Evolutionary conservation across 2,888 invertebrate genomes (phyloP).

Genomic region (Aporophyla nigra): DNA sequence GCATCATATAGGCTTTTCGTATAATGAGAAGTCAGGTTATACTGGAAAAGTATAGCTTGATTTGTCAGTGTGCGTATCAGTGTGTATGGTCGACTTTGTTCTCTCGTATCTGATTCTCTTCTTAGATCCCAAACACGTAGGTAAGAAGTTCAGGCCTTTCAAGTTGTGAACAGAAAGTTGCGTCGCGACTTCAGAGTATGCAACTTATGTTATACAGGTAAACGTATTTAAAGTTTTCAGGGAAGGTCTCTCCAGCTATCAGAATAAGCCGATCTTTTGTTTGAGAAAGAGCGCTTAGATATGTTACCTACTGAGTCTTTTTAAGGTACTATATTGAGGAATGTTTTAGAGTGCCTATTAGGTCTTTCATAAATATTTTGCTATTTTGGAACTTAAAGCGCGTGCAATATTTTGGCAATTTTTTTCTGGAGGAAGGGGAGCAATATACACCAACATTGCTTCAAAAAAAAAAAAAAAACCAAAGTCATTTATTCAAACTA

Average conservation of each 20-base stretch:
- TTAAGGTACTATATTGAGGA: neutral
- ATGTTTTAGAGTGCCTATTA: neutral
- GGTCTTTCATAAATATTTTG: neutral
- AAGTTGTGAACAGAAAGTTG: conserved; percentile 34
- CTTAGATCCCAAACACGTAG: conserved; percentile 37
- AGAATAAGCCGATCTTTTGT: neutral
- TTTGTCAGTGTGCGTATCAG: no score
- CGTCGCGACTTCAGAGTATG: conserved; percentile 27
- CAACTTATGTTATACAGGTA: conserved; percentile 28
- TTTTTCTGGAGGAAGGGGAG: no score
- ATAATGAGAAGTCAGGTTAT: no score
- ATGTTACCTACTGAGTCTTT: neutral
- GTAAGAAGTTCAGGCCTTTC: conserved; percentile 39
- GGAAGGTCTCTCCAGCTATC: conserved; percentile 1
- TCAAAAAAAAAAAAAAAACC: no score
- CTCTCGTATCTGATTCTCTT: neutral
- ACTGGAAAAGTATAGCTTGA: no score
- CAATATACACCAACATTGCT: no score
- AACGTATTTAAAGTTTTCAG: conserved; percentile 35
- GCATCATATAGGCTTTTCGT: no score
- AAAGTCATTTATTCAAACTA: no score
- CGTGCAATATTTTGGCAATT: no score
- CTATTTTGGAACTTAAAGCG: no score
- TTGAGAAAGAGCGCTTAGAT: neutral
- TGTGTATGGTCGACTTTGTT: no score